These are phyloP conservation scores for Metopia argyrocephala DNA, from an alignment of 2,888 invertebrate species.

Conservation along the genomic window DNA sequence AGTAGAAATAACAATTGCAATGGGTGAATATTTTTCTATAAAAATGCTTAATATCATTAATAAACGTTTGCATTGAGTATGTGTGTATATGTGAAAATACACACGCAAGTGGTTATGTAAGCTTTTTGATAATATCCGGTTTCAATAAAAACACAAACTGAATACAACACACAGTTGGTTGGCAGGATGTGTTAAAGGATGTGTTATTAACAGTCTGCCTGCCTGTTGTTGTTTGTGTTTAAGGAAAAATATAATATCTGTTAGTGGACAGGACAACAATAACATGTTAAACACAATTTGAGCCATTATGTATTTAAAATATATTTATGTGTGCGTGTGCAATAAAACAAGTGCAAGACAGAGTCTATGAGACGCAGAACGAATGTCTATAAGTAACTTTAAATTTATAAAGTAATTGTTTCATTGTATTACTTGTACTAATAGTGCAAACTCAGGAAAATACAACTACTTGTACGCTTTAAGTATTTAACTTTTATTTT, in stretches of 20 bases:
- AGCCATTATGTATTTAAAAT: neutral
- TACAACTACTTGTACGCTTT: neutral
- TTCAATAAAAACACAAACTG: slow-evolving; percentile 12
- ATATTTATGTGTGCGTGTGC: neutral
- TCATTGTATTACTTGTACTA: too few species aligned
- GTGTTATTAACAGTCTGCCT: too few species aligned
- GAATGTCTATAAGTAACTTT: slow-evolving; percentile 8
- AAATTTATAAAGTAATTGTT: slow-evolving; percentile 19
- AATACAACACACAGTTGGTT: slow-evolving; percentile 18
- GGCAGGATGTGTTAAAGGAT: slow-evolving; percentile 48
- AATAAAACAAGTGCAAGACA: neutral
- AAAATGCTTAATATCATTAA: too few species aligned
- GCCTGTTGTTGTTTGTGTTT: slow-evolving; percentile 9
- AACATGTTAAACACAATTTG: neutral
- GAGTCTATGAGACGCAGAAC: neutral
- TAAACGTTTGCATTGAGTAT: too few species aligned
- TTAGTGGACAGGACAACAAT: slow-evolving; percentile 37
- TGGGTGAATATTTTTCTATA: too few species aligned
- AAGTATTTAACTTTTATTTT: slow-evolving; percentile 10
- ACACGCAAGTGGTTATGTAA: slow-evolving; percentile 15
- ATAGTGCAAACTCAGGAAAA: neutral
- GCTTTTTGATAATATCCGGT: slow-evolving; percentile 39
- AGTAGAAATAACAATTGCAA: too few species aligned
- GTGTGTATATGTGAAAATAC: neutral
- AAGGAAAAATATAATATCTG: slow-evolving; percentile 10